Evolutionary conservation across 2,888 invertebrate species (phyloP), one percentile per base, ranked within the genome.

Genomic region (Volucella bombylans): DNA sequence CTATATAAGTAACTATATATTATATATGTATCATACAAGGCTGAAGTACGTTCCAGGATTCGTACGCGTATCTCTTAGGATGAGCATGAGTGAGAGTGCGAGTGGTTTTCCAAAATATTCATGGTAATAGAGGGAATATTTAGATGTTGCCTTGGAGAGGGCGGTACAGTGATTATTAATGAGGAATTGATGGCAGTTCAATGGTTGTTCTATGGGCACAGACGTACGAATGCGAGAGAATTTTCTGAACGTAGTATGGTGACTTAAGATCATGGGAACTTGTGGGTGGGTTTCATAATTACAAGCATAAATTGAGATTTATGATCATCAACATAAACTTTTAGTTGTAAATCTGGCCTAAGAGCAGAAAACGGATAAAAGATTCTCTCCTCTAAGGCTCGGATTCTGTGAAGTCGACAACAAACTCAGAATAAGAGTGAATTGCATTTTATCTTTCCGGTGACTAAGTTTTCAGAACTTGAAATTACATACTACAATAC

Each of bases 181-280:
- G 76, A 76, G 64, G 18, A 64, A 69, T 74, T 81, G 81, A 81
- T 81, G 71, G 59, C 41, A 38, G 50, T 80, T 80, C 67, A 67
- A 80, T 80, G 77, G 55, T 14, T 50, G 47, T 9, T 47, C 12
- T 10, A n/a, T n/a, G 47, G 31, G 4, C 23, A 55, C 6, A 11
- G 14, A 1, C 14, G 8, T 4, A 14, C 41, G 11, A 12, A 69
- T 69, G 74, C 52, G 74, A 59, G 57, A 59, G 50, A 50, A 67
- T 50, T 57, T 74, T 45, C 59, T 23, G 57, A 8, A 43, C 47
- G 43, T 52, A 18, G 11, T 10, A 10, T 18, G 15, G 54, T 55
- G 49, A 23, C 49, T 54, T 18, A 54, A 54, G 45, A 45, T 39
- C 14, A 43, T 69, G 15, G 4, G 61, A 54, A 52, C 39, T 11